Evolutionary conservation across 2,113 vertebrate species (phyloP), one percentile per base, ranked within the genome.

Genomic region (Forbesichthys agassizii): DNA sequence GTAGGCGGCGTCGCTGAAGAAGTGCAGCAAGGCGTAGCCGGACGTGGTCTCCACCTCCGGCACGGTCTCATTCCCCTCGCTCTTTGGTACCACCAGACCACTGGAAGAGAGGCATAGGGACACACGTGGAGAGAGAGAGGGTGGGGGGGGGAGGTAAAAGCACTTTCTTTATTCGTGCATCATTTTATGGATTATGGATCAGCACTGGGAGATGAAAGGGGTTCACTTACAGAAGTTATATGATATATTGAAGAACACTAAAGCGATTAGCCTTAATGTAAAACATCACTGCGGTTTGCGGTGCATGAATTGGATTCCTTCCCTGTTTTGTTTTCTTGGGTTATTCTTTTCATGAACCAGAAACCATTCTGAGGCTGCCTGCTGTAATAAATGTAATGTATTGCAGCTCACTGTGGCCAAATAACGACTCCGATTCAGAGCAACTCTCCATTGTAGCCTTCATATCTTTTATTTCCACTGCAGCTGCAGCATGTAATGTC

Each of bases 21-120:
- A 57, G 55, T 20, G 16, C 14, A 18, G n/a, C 12, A 14, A 36
- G 46, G 42, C 8, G 16, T 13, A 48, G 9, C 27, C 57, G 12
- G 96, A 98, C 1, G 94, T 96, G 11, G 96, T 95, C 64, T 96
- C 94, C 3, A 98, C 96, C 86, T 98, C 96, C 9, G 96, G 96
- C 57, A 98, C 95, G 0, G 95, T 96, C 89, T 1, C 27, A 13
- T 14, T 33, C 2, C 3, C 53, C 57, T 33, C 6, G 9, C 8
- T 13, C 11, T n/a, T 16, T 55, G 7, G 13, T n/a, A 55, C 53
- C 13, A 58, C 56, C 11, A 52, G 11, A 52, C 11, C 49, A 52
- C 11, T 52, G 49, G 4, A 11, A 27, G 33, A 48, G 42, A 46
- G n/a, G 18, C 4, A 57, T 33, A 42, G 10, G 16, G 60, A 20